Conservation (phyloP, 2,113 vertebrate species). For the Columba livia region DNA sequence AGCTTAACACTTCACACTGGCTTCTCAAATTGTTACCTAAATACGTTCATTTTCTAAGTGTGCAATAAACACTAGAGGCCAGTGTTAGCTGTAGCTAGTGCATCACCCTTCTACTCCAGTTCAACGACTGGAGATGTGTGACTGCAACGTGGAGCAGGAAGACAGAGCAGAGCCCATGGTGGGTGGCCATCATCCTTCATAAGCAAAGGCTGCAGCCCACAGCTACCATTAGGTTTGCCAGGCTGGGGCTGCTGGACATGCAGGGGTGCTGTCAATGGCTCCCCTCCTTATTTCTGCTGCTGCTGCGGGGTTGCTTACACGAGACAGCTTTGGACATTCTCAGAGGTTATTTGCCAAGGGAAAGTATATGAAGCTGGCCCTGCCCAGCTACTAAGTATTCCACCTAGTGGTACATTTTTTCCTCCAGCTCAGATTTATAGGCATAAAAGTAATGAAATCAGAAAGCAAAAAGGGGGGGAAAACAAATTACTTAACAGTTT, state of each 20-base stretch:
- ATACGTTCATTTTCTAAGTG: neutral
- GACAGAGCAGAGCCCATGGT: neutral
- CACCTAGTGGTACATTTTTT: neutral
- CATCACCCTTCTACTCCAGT: neutral
- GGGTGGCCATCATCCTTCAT: neutral
- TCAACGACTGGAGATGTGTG: neutral
- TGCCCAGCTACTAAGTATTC: neutral
- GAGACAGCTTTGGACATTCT: neutral
- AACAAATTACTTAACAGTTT: neutral
- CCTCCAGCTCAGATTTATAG: neutral
- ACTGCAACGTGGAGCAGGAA: accelerated
- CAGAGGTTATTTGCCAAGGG: neutral
- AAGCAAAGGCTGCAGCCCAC: neutral
- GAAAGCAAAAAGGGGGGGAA: neutral
- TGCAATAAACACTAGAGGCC: neutral
- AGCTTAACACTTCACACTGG: neutral
- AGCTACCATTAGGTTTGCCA: neutral
- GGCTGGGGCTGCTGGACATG: neutral
- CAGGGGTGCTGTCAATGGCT: neutral
- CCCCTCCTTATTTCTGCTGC: neutral
- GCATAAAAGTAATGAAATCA: neutral
- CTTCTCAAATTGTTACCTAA: neutral
- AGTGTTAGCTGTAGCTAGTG: neutral
- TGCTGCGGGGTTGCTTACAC: neutral
- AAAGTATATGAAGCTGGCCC: neutral